phyloP scores from a whole-genome alignment of 92 coral and sea anemone genomes.

The Porites rus region DNA sequence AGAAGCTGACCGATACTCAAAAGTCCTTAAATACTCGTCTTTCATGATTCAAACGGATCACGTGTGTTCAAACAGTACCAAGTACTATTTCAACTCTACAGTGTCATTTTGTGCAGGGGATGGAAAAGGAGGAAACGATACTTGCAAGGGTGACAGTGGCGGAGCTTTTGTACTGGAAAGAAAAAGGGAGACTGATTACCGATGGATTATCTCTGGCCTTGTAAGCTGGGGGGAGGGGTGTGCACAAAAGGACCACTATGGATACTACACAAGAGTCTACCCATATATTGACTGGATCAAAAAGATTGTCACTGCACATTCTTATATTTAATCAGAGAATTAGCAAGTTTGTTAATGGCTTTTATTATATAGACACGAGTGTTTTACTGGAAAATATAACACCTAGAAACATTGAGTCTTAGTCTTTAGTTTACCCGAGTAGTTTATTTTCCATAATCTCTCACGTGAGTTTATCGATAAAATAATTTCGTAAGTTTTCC shows the following conservation, averaged over 20 bases:
- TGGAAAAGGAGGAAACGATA: constrained; percentile 79
- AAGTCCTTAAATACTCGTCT: constrained; percentile 17
- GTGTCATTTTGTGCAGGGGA: constrained; percentile 75
- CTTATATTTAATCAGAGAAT: too few species aligned
- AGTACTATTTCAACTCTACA: constrained; percentile 23
- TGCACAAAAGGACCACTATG: constrained; percentile 66
- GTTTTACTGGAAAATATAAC: too few species aligned
- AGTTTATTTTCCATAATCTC: too few species aligned
- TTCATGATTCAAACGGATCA: constrained; percentile 29
- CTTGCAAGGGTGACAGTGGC: constrained; percentile 75
- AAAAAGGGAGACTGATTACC: constrained; percentile 34
- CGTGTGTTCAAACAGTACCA: neutral
- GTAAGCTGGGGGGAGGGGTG: constrained; percentile 97
- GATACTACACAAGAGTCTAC: constrained; percentile 72
- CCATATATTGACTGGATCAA: constrained; percentile 85
- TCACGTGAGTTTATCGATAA: too few species aligned
- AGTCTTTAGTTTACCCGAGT: too few species aligned
- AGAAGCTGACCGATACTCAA: neutral
- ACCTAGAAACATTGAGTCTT: too few species aligned
- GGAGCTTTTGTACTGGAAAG: constrained; percentile 65
- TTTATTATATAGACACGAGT: too few species aligned
- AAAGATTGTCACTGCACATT: constrained; percentile 37
- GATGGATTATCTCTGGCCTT: constrained; percentile 83
- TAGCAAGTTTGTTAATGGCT: too few species aligned
- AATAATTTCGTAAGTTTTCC: too few species aligned